phyloP scores from a whole-genome alignment of 2,888 invertebrate species.

The Galerucella nymphaeae region DNA sequence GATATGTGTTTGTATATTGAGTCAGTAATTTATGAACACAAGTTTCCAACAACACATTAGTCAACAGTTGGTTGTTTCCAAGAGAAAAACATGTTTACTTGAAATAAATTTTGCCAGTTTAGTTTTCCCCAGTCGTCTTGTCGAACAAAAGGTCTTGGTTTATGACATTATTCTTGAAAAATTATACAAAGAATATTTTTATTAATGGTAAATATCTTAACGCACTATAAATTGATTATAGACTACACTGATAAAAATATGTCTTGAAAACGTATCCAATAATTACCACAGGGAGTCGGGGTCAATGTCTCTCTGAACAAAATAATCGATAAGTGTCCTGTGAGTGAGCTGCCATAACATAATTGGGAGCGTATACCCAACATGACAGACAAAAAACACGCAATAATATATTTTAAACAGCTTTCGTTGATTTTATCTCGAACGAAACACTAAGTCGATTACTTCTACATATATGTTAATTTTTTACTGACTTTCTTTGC shows the following conservation, averaged over 20 bases:
- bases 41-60: background rate
- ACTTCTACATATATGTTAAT: background rate
- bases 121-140: background rate
- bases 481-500: background rate
- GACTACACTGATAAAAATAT: slow-evolving; percentile 1
- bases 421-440: background rate
- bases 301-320: background rate
- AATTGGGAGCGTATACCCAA: background rate
- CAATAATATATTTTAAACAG: background rate
- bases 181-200: background rate
- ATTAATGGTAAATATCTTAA: background rate
- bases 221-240: background rate
- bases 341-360: background rate
- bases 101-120: background rate
- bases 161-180: background rate
- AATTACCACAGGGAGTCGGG: background rate
- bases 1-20: background rate
- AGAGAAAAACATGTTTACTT: slow-evolving; percentile 5
- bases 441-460: background rate
- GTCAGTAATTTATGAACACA: background rate
- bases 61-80: background rate
- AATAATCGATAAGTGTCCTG: slow-evolving; percentile 6
- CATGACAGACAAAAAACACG: slow-evolving; percentile 1
- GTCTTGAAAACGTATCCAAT: background rate
- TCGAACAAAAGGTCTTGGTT: background rate